A percentile compares a stretch with the other conserved stretches of the same genome.
Evolutionary conservation across 2,888 invertebrate genomes (phyloP).

Genomic region (Teleiodes luculella): DNA sequence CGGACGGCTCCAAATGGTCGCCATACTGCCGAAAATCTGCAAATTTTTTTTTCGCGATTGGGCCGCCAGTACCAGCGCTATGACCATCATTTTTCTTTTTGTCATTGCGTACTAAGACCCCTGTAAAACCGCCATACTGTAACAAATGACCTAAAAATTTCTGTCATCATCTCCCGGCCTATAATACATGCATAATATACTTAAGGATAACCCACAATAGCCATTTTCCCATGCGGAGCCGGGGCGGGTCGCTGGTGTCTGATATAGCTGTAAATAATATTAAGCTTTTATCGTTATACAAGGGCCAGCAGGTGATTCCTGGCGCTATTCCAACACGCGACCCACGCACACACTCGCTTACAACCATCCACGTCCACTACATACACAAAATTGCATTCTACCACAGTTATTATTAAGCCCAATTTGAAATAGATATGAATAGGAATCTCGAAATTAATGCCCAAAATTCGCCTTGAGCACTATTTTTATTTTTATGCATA

Average conservation of each 20-base stretch:
- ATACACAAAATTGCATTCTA: not conserved
- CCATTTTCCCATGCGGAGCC: too few relatives aligned
- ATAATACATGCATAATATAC: too few relatives aligned
- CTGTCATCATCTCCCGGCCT: too few relatives aligned
- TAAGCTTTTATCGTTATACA: slow-evolving; percentile 67
- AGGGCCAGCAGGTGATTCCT: slow-evolving; percentile 72
- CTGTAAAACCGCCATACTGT: too few relatives aligned
- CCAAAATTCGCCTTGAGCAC: slow-evolving; percentile 13
- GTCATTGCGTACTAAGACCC: too few relatives aligned
- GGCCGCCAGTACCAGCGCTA: too few relatives aligned
- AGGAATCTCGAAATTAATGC: slow-evolving; percentile 13
- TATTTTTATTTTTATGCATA: slow-evolving; percentile 11
- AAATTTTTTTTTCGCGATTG: too few relatives aligned
- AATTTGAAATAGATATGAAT: slow-evolving; percentile 21
- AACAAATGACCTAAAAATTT: too few relatives aligned
- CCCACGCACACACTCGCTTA: slow-evolving; percentile 60
- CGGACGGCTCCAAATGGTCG: too few relatives aligned
- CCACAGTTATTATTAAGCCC: not conserved
- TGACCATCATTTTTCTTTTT: too few relatives aligned
- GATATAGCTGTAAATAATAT: slow-evolving; percentile 60
- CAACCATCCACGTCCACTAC: slow-evolving; percentile 24
- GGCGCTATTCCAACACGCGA: slow-evolving; percentile 35
- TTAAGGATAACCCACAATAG: too few relatives aligned
- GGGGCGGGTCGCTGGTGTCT: slow-evolving; percentile 42
- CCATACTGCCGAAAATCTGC: too few relatives aligned